phyloP scores from a whole-genome alignment of 2,797 vertebrate genomes.

The Rhinatrema bivittatum region DNA sequence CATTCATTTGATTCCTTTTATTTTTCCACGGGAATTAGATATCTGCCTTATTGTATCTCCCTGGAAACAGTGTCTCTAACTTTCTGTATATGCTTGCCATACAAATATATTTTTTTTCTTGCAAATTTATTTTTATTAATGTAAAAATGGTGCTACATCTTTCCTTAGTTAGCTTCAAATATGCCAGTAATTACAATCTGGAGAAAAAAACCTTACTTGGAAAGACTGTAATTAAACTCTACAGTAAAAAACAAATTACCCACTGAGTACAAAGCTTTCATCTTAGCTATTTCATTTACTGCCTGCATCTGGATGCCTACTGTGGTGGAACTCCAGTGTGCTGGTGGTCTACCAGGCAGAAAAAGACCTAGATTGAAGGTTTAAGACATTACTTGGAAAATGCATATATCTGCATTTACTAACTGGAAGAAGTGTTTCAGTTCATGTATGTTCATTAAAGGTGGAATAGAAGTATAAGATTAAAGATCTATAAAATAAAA shows the following conservation, averaged over 20 bases:
- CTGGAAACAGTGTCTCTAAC: constrained; percentile 13
- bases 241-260: constrained; percentile 47
- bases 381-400: constrained; percentile 3
- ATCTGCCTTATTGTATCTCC: not conserved
- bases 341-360: constrained; percentile 23
- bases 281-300: constrained; percentile 38
- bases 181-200: constrained; percentile 47
- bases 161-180: constrained; percentile 53
- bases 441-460: not conserved
- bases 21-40: constrained; percentile 18
- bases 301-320: constrained; percentile 28
- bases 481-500: not conserved
- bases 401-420: not conserved
- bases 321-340: constrained; percentile 14
- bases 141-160: constrained; percentile 41
- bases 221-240: constrained; percentile 53
- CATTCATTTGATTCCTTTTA: constrained; percentile 15
- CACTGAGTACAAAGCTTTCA: constrained; percentile 27
- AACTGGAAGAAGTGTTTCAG: too few species aligned
- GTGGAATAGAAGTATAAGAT: too few species aligned
- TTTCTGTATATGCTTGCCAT: constrained; percentile 33
- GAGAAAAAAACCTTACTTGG: constrained; percentile 40
- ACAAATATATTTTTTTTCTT: too few species aligned
- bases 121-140: constrained; percentile 45
- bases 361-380: constrained; percentile 29